A percentile compares a stretch with the other conserved stretches of the same genome.
These are phyloP conservation scores for Lethenteron reissneri DNA, from an alignment of 2,113 vertebrate genomes.

Conservation along the genomic window DNA sequence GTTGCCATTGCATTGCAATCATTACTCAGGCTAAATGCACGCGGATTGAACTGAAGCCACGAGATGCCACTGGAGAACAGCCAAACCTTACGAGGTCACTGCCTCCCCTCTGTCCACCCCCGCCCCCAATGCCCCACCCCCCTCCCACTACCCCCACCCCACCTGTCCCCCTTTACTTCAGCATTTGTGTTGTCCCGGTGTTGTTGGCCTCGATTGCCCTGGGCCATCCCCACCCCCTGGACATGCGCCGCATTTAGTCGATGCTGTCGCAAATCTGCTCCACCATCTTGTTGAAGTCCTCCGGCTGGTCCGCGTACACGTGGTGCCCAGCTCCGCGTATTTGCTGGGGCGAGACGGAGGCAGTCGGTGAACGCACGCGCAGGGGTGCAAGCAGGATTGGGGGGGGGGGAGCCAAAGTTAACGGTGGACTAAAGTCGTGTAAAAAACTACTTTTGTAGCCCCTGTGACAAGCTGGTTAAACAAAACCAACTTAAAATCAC, in stretches of 20 bases:
- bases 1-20: no score
- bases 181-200: background rate
- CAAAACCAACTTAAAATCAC: no score
- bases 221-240: background rate
- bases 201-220: background rate
- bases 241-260: constrained; percentile 23
- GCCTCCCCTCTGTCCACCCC: background rate
- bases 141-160: background rate
- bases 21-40: no score
- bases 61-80: no score
- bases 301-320: constrained; percentile 55
- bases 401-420: background rate
- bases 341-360: background rate
- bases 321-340: constrained; percentile 51
- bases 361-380: background rate
- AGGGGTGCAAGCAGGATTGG: background rate
- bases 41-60: no score
- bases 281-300: constrained; percentile 43
- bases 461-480: no score
- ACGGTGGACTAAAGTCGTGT: constrained; percentile 1
- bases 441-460: background rate
- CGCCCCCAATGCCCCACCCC: background rate
- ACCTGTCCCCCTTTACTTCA: background rate
- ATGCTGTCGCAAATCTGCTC: constrained; percentile 41
- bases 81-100: no score